Base-by-base conservation (phyloP, 2,888 invertebrate species). In the Chrysolina oricalcia region DNA sequence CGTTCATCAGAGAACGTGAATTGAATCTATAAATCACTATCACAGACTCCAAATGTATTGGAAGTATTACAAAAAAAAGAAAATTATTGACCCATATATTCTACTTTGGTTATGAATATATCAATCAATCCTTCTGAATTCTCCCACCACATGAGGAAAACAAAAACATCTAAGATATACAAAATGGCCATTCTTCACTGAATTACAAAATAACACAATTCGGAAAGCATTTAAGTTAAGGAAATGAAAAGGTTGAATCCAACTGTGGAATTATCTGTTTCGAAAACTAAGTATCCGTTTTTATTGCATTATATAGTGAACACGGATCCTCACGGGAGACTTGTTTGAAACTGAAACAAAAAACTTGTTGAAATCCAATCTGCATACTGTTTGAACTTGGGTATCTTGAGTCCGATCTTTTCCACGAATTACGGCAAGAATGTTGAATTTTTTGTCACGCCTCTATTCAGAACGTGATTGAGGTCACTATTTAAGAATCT, bases 291-390 rank as follows among this genome's bases (percentile, higher is more conserved):
- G 17, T 48, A 9, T 48, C 17, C 48, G n/a, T 21, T 59, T 27
- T n/a, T n/a, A 59, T 27, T 27, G n/a, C 35, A 35, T 59, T 27
- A 59, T 13, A n/a, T 1, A 35, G 59, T 1, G n/a, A 59, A 27
- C 35, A 17, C 48, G n/a, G 17, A 53, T 53, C 35, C 59, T 59
- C 35, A 9, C 11, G 59, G 27, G 59, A n/a, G 1, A 35, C 46
- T 46, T 46, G 35, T 17, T 27, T 35, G 15, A 5, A 35, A 27
- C 27, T 59, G 15, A 5, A 13, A 46, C 46, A 13, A 35, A 59
- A 59, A 59, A 59, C 59, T 59, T 56, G 1, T n/a, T 35, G 15
- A 59, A 59, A 59, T 59, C 35, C 35, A 59, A 59, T 59, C 59
- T 59, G 59, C 59, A 59, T 59, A 23, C n/a, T 15, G 59, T 59